A percentile compares a stretch with the other conserved stretches of the same genome.
Conservation (phyloP, 2,888 invertebrate species). For the Oscheius sp. region DNA sequence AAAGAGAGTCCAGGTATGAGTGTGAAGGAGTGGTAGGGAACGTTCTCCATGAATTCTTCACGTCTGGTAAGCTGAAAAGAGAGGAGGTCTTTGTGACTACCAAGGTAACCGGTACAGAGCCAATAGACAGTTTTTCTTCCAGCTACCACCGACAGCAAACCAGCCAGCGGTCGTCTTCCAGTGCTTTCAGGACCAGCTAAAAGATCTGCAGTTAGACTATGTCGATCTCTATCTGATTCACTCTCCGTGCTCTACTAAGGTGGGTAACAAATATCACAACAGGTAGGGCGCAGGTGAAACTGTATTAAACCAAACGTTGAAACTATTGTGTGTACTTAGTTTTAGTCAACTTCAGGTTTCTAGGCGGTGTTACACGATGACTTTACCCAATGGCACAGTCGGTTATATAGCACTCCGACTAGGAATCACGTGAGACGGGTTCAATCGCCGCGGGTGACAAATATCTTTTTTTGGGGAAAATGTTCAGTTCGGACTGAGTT, state of each 20-base stretch:
- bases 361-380: too few species aligned
- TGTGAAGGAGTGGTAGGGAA: conserved; percentile 82
- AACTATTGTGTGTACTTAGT: too few species aligned
- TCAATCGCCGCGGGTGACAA: too few species aligned
- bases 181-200: conserved; percentile 37
- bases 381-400: too few species aligned
- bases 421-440: too few species aligned
- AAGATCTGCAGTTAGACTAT: conserved; percentile 40
- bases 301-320: too few species aligned
- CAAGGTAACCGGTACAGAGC: conserved; percentile 34
- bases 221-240: conserved; percentile 48
- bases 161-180: conserved; percentile 31
- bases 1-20: conserved; percentile 78
- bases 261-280: background rate
- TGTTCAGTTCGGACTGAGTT: background rate
- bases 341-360: too few species aligned
- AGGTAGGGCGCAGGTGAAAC: too few species aligned
- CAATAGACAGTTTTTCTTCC: background rate
- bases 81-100: conserved; percentile 50
- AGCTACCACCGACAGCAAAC: conserved; percentile 43
- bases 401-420: too few species aligned
- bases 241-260: conserved; percentile 40
- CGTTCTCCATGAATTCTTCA: conserved; percentile 80
- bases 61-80: conserved; percentile 78
- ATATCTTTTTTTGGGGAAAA: too few species aligned